Evolutionary conservation across 2,797 vertebrate species (phyloP), one percentile per base, ranked within the genome.

Genomic region (Aphelocoma californica): DNA sequence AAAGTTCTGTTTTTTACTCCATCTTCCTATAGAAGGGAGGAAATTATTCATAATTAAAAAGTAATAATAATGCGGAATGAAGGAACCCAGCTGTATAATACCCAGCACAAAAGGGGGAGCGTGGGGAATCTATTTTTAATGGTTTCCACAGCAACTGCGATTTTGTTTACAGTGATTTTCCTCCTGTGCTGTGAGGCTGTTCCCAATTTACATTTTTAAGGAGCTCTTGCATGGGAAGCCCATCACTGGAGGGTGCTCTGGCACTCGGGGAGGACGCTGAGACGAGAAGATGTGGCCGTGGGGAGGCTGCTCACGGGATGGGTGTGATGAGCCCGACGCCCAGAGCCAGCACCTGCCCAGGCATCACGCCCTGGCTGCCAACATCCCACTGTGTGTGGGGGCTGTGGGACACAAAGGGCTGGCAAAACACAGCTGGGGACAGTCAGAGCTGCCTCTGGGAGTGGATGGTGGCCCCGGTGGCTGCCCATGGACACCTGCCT

Each of bases 11-110:
- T 94, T 84, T 83, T 94, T 90, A 78, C 96, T 97, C 96, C 56
- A 20, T 97, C 96, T 97, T 97, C 93, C 95, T 90, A 72, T 94
- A 96, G 96, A 95, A 97, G 92, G 93, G 92, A 96, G 94, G 97
- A 97, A 96, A 98, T 98, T 96, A 97, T 98, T 98, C 98, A 97
- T 97, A 97, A 97, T 97, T 98, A 98, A 97, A 98, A 98, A 98
- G 97, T 97, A 97, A 96, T 97, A 96, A 97, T 97, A 97, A 95
- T 69, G 95, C 60, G 82, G 93, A 92, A 89, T 77, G 97, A 96
- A 97, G 98, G 97, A 97, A 88, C 97, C 96, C 95, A 91, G 97
- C 97, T 97, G 97, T 95, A 95, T 81, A 51, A 91, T 94, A 86
- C 93, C 94, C 93, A 25, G 92, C 87, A 90, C 92, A 93, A 88